Evolutionary conservation across 2,888 invertebrate species (phyloP).

Genomic region (Drosophila engyochracea): DNA sequence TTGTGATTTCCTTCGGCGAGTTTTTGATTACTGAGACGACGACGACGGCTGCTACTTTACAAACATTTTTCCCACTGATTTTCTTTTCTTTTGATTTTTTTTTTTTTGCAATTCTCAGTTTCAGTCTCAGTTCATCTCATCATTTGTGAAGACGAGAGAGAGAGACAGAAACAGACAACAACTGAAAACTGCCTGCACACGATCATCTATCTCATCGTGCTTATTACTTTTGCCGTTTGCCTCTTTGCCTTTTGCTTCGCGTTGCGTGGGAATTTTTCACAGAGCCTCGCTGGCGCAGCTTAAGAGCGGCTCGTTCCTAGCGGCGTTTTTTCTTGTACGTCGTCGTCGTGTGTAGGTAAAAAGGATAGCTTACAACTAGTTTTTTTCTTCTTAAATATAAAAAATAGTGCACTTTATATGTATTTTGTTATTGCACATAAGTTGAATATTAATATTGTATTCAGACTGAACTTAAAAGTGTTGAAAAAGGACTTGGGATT

Average conservation of each 20-base stretch:
- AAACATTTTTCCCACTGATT: conserved; percentile 74
- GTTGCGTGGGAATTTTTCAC: conserved; percentile 65
- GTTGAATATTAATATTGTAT: conserved; percentile 14
- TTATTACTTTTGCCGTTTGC: conserved; percentile 53
- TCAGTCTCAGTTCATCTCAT: conserved; percentile 34
- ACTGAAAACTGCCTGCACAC: conserved; percentile 53
- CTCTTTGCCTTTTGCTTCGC: conserved; percentile 43
- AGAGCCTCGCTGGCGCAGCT: conserved; percentile 47
- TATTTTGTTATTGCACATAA: conserved; percentile 13
- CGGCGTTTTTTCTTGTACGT: conserved; percentile 12
- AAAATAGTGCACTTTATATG: not conserved
- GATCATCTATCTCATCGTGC: conserved; percentile 53
- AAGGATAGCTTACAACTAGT: conserved; percentile 35
- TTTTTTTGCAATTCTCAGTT: conserved; percentile 56
- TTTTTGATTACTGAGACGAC: conserved; percentile 59
- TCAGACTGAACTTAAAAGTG: not conserved
- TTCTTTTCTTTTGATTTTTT: conserved; percentile 65
- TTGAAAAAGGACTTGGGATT: not conserved
- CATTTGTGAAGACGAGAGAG: conserved; percentile 35
- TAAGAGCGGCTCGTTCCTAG: conserved; percentile 33
- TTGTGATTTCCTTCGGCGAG: conserved; percentile 80
- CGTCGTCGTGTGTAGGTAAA: conserved; percentile 2
- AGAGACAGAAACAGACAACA: conserved; percentile 47
- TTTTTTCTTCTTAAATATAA: not conserved
- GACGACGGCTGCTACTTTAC: conserved; percentile 54